These are phyloP conservation scores for Ctenicera cuprea DNA, from an alignment of 2,888 invertebrate genomes.

Conservation along the genomic window DNA sequence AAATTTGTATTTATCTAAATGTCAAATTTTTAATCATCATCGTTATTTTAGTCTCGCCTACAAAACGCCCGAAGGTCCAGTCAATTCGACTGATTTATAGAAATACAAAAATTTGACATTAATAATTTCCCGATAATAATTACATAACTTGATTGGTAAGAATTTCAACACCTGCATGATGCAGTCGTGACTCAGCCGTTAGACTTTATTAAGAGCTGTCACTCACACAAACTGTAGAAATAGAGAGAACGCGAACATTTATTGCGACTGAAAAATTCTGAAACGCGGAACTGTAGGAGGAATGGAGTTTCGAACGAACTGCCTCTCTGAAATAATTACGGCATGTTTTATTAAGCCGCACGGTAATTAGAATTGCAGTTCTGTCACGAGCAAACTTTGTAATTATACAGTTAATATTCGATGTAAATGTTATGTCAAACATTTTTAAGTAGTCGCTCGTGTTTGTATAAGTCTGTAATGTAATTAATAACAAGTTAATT, in stretches of 20 bases:
- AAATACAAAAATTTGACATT: constrained; percentile 51
- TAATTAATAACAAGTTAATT: constrained; percentile 39
- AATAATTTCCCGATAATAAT: constrained; percentile 63
- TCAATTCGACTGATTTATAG: no score
- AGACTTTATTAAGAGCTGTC: constrained; percentile 59
- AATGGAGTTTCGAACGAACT: constrained; percentile 34
- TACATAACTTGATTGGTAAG: constrained; percentile 60
- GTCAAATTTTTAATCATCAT: no score
- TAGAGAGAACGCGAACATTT: constrained; percentile 58
- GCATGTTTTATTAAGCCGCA: constrained; percentile 54
- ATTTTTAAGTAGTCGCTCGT: constrained; percentile 18
- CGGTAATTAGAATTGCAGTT: constrained; percentile 60
- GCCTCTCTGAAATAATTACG: constrained; percentile 41
- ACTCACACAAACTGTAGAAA: constrained; percentile 55
- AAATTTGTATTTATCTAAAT: no score
- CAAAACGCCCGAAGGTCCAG: no score
- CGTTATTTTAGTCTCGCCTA: no score
- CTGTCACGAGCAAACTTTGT: constrained; percentile 56
- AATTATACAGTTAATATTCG: constrained; percentile 51
- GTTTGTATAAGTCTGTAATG: constrained; percentile 27
- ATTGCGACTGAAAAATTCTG: constrained; percentile 46
- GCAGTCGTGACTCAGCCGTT: constrained; percentile 59
- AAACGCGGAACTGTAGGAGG: constrained; percentile 44
- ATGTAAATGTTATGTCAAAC: constrained; percentile 41
- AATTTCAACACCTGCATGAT: constrained; percentile 61